A percentile compares a stretch with the other conserved stretches of the same genome.
phyloP scores from a whole-genome alignment of 2,797 vertebrate genomes.

The Macropus fuliginosus region DNA sequence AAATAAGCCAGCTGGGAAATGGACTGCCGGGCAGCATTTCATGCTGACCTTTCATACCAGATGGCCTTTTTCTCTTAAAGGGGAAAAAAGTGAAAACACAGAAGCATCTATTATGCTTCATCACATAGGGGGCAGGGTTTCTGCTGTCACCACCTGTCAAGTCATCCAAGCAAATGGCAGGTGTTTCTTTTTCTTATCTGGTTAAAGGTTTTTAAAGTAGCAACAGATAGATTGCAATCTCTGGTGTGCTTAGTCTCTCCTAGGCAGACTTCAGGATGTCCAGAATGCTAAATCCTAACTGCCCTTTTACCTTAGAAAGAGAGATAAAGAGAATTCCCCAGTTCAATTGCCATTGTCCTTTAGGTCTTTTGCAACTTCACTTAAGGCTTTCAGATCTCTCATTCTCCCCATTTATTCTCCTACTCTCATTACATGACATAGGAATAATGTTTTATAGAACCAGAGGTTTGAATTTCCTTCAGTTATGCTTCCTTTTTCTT shows the following conservation, averaged over 20 bases:
- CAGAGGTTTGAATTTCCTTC: not conserved
- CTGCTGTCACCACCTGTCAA: not conserved
- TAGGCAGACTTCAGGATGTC: not conserved
- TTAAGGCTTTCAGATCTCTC: not conserved
- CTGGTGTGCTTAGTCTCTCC: not conserved
- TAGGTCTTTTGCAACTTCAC: not conserved
- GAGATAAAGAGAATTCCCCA: not conserved
- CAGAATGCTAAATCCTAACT: not conserved
- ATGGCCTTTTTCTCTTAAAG: conserved; percentile 48
- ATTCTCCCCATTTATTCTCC: not conserved
- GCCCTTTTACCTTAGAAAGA: not conserved
- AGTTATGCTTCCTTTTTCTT: not conserved
- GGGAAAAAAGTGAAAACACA: conserved; percentile 24
- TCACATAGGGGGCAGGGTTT: conserved; percentile 6
- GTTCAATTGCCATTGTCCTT: not conserved
- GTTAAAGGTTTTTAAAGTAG: not conserved
- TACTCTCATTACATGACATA: not conserved
- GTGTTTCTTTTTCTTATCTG: not conserved
- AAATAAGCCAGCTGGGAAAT: conserved; percentile 45
- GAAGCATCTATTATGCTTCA: conserved; percentile 39
- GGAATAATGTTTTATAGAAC: not conserved
- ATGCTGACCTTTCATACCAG: conserved; percentile 39
- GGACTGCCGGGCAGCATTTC: not conserved
- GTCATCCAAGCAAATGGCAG: not conserved
- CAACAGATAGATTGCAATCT: conserved; percentile 5